Evolutionary conservation across 2,888 invertebrate genomes (phyloP), one percentile per base, ranked within the genome.

Genomic region (Diabrotica balteata): DNA sequence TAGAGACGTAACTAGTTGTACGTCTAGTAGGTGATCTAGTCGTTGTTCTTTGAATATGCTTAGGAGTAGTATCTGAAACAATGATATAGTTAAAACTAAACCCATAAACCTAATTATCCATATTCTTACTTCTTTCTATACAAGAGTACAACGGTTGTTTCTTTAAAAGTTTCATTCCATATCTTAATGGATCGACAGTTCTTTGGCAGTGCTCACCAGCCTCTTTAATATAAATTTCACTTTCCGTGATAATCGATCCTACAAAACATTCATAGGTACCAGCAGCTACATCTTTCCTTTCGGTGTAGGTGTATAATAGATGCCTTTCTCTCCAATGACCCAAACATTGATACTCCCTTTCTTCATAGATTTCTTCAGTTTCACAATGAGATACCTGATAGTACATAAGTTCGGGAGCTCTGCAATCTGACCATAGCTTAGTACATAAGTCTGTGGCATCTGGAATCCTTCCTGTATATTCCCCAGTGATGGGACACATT

Each of bases 261-360:
- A 90, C 90, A 78, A 90, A 90, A 77, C 90, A 90, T 80, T 90
- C 90, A 76, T 89, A 89, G 0, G 86, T 86, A 55, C 85, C 85
- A 2, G 85, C 85, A 22, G 85, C 85, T 57, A 87, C 84, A 75
- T 90, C 90, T 67, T 87, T 85, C 72, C 90, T 84, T 84, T 88
- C 87, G 0, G 90, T 90, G 78, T 89, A 90, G 0, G 90, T 89
- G 76, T 90, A 90, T 67, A 89, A 85, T 0, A 88, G 82, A 17
- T 87, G 87, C 46, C 86, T 85, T 77, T 90, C 90, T 70, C 86
- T 85, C 90, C 90, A 90, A 75, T 90, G 89, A 3, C 90, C 90
- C 52, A 90, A 80, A 75, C 90, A 90, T 68, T 87, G 84, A 76
- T 90, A 90, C 70, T 89, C 88, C 11, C 90, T 85, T 79, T 90